phyloP scores from a whole-genome alignment of 2,797 vertebrate species.

The Smutsia gigantea region DNA sequence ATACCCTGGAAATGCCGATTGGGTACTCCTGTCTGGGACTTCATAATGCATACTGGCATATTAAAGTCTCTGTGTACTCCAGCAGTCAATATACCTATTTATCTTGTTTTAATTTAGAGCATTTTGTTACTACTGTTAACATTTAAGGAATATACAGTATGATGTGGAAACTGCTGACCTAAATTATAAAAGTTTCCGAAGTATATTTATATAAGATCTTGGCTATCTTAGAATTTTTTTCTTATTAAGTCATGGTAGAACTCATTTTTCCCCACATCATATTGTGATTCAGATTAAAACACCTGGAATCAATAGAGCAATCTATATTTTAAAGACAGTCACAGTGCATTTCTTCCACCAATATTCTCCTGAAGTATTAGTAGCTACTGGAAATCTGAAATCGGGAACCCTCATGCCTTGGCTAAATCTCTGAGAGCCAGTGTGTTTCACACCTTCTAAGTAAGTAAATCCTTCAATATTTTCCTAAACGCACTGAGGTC shows the following conservation, averaged over 20 bases:
- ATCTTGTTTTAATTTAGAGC: not conserved
- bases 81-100: not conserved
- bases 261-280: not conserved
- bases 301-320: not conserved
- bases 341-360: not conserved
- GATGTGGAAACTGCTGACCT: not conserved
- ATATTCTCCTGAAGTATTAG: not conserved
- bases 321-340: not conserved
- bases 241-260: not conserved
- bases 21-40: not conserved
- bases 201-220: not conserved
- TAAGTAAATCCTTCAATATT: not conserved
- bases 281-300: not conserved
- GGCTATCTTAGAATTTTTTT: not conserved
- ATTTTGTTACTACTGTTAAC: not conserved
- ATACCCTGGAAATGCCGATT: not conserved
- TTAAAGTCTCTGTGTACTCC: not conserved
- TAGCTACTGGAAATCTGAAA: not conserved
- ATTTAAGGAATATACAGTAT: not conserved
- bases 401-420: not conserved
- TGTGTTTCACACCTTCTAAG: not conserved
- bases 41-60: not conserved
- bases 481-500: not conserved
- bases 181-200: not conserved
- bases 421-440: not conserved